Evolutionary conservation across 2,113 vertebrate genomes (phyloP).

Genomic region (Aptenodytes forsteri): DNA sequence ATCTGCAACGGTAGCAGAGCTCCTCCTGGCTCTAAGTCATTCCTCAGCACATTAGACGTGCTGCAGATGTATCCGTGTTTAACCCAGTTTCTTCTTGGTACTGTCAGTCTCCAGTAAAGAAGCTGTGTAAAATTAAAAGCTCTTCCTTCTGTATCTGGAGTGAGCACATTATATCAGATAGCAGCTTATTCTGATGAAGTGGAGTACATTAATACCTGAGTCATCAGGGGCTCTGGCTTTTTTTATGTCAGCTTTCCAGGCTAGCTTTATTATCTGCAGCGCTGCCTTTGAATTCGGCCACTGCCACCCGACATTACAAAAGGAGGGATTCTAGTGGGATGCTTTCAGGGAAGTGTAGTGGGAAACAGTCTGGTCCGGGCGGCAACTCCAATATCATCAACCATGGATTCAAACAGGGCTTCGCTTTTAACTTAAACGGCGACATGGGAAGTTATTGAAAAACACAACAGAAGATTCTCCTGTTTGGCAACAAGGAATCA

Average conservation of each 20-base stretch:
- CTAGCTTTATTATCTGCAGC: background rate
- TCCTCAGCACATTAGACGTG: background rate
- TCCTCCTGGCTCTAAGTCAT: background rate
- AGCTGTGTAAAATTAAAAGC: background rate
- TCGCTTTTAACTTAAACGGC: background rate
- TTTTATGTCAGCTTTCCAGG: constrained; percentile 4
- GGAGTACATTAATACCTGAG: background rate
- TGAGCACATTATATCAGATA: background rate
- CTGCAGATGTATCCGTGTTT: background rate
- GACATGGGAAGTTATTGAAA: background rate
- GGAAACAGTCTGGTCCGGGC: background rate
- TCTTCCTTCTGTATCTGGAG: background rate
- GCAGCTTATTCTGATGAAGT: constrained; percentile 7
- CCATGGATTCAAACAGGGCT: background rate
- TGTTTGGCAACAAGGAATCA: background rate
- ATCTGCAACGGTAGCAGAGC: background rate
- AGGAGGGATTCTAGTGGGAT: background rate
- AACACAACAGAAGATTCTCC: background rate
- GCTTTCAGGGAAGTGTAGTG: background rate
- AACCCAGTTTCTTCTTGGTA: background rate
- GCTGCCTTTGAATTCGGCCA: background rate
- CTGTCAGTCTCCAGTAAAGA: background rate
- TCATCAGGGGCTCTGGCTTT: background rate
- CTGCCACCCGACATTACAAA: background rate
- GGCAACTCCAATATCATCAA: background rate